Base-by-base conservation (phyloP, 1,140 invertebrate genomes). In the Batillaria attramentaria region DNA sequence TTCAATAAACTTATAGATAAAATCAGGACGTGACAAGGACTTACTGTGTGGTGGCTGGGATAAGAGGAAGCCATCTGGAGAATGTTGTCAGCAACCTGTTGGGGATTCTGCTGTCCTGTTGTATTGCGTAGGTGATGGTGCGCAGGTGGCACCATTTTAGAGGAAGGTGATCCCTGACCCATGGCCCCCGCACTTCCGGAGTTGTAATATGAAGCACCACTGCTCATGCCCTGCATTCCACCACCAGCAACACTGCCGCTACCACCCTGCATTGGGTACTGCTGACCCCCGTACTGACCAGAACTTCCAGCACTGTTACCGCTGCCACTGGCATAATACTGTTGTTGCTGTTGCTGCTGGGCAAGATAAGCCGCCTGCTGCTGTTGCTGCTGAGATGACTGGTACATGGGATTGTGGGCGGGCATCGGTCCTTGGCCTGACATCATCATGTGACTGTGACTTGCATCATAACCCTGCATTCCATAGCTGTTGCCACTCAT, bases 81-180 rank as follows among this genome's bases (percentile, higher is more conserved):
- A 54, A 90, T 90, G 65, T 85, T 87, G 74, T 90, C 89, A 42
- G 89, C 89, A n/a, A 90, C 87, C 75, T 89, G 84, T 79, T 90
- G 89, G 72, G 89, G 89, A 79, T 83, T 89, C 50, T 81, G 72
- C 68, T 80, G 74, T 78, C 73, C 80, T 78, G 79, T 75, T 74
- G 57, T 78, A 81, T 66, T 84, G 78, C 75, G 69, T 68, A 62
- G 77, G 66, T 77, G 78, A 41, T 70, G 81, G 39, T 83, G 73
- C 18, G 80, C 43, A 50, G 57, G 65, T 46, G 70, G 78, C 72
- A 78, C 78, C 79, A 84, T 82, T 50, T 74, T n/a, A 31, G 68
- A 70, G 31, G 62, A 50, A 16, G 78, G 42, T 10, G 75, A 42
- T 37, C 68, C 77, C n/a, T 82, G 80, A 31, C 70, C 69, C 50